These are phyloP conservation scores for Otus sunia DNA, from an alignment of 2,113 vertebrate species.

Conservation along the genomic window DNA sequence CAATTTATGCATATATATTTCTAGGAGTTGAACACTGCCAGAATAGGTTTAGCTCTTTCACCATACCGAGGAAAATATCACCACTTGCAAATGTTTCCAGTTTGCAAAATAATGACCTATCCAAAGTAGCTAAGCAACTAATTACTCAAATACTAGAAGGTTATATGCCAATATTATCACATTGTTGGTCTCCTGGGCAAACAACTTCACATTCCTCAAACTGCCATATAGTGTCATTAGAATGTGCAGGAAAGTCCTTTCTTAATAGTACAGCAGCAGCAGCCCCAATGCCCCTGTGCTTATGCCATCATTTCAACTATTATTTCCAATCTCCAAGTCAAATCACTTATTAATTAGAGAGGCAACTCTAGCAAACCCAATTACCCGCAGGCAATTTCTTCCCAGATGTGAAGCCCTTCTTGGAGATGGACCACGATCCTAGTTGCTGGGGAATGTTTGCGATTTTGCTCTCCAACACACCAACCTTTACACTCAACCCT, in stretches of 20 bases:
- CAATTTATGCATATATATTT: conserved; percentile 87
- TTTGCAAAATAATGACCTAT: conserved; percentile 83
- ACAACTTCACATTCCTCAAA: conserved; percentile 72
- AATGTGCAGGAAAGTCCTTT: conserved; percentile 63
- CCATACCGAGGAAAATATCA: conserved; percentile 78
- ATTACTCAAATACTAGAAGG: conserved; percentile 81
- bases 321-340: conserved; percentile 81
- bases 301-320: conserved; percentile 73
- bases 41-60: conserved; percentile 79
- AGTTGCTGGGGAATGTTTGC: conserved; percentile 37
- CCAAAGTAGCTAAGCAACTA: conserved; percentile 82
- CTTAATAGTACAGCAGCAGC: conserved; percentile 31
- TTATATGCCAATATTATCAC: conserved; percentile 80
- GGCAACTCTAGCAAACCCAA: conserved; percentile 75
- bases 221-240: conserved; percentile 63
- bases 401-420: conserved; percentile 72
- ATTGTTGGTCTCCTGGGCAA: conserved; percentile 71
- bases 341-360: conserved; percentile 84
- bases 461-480: conserved; percentile 11
- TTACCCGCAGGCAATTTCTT: conserved; percentile 73
- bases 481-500: neutral
- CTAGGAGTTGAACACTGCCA: conserved; percentile 79
- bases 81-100: conserved; percentile 81
- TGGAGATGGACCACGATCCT: conserved; percentile 51
- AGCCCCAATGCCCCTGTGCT: conserved; percentile 64